phyloP scores from a whole-genome alignment of 2,888 invertebrate genomes.

The Deilephila elpenor region DNA sequence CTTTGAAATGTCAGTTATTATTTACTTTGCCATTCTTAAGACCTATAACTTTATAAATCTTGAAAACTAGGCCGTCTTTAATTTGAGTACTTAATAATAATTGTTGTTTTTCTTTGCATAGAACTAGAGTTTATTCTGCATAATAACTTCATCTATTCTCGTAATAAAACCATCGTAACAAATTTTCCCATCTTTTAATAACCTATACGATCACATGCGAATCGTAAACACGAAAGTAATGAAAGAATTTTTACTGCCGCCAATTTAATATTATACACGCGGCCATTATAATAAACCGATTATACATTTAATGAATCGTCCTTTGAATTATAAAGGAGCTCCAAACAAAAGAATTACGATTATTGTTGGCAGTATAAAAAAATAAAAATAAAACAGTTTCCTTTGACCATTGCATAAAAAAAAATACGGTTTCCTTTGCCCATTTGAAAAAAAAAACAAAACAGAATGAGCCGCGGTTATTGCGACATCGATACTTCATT shows the following conservation, averaged over 20 bases:
- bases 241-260: conserved; percentile 40
- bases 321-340: conserved; percentile 48
- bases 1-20: too few species aligned
- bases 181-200: conserved; percentile 20
- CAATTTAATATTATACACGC: conserved; percentile 40
- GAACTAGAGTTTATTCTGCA: not conserved
- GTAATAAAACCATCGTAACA: conserved; percentile 2
- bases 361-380: conserved; percentile 44
- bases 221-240: conserved; percentile 37
- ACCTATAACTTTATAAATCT: too few species aligned
- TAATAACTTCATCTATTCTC: conserved; percentile 19
- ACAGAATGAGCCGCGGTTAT: conserved; percentile 46
- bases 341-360: conserved; percentile 54
- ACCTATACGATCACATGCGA: conserved; percentile 10
- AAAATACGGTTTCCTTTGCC: conserved; percentile 11
- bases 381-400: conserved; percentile 39
- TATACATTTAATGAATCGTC: conserved; percentile 34
- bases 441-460: conserved; percentile 47
- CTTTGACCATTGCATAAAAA: conserved; percentile 29
- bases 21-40: too few species aligned
- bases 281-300: conserved; percentile 36
- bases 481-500: conserved; percentile 75
- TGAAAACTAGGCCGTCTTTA: too few species aligned
- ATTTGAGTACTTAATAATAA: too few species aligned
- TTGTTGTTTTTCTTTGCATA: not conserved